phyloP scores from a whole-genome alignment of 2,113 vertebrate species.

The Colinus virginianus region DNA sequence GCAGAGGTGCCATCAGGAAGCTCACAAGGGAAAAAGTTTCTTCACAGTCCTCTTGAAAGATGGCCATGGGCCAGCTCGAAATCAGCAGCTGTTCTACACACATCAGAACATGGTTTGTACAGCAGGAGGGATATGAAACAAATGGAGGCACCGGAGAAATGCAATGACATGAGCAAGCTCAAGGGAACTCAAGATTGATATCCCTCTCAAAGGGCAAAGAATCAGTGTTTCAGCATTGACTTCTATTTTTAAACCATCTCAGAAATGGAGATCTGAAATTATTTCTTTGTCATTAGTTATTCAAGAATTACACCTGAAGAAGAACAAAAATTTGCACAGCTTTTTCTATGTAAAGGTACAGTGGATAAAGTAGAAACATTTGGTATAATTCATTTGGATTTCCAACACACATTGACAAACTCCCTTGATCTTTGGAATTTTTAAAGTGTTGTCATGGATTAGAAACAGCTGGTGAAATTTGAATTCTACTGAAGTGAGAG shows the following conservation, averaged over 20 bases:
- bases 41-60: background rate
- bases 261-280: background rate
- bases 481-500: background rate
- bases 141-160: accelerated
- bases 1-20: background rate
- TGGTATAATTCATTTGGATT: background rate
- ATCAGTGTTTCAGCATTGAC: accelerated
- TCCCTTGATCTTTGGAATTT: background rate
- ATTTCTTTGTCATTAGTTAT: background rate
- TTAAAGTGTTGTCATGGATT: background rate
- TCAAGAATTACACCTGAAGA: background rate
- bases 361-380: background rate
- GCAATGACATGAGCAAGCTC: background rate
- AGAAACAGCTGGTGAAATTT: background rate
- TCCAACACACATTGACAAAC: background rate
- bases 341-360: background rate
- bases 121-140: background rate
- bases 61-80: background rate
- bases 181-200: accelerated
- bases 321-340: background rate
- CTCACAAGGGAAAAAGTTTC: background rate
- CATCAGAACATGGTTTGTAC: background rate
- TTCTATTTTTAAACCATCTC: background rate
- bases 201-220: background rate
- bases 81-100: background rate